Base-by-base conservation (phyloP, 2,113 vertebrate genomes). In the Pseudois nayaur region DNA sequence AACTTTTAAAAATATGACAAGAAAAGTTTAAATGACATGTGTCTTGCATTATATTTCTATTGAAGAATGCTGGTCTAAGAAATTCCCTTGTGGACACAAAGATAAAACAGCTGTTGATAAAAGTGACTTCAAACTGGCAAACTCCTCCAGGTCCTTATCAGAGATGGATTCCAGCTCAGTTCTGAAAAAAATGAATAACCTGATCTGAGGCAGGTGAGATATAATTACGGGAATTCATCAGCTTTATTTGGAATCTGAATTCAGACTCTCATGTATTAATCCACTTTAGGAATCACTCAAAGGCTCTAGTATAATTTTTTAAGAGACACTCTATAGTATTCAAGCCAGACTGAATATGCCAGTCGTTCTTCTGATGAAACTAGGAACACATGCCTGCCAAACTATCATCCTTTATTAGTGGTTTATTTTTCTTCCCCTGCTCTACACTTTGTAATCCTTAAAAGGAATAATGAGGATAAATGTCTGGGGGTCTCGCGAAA, bases 331-430 rank as follows among this genome's bases (percentile, higher is more conserved):
- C 74, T 91, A 96, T 78, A 60, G 52, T 95, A 88, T 91, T 78
- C 10, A 67, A 43, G 83, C 91, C 91, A 92, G 91, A 43, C 76
- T 54, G 93, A 98, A 97, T 90, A 83, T 96, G 71, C 94, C 21
- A 74, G 86, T 48, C 92, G 88, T 92, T 88, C 91, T 83, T 92
- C 27, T 54, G 17, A 60, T 95, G 52, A 91, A 84, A 94, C 64
- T 89, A 97, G 87, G 25, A 98, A 79, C 74, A 97, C 31, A 74
- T 98, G 74, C 87, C 91, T 67, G 59, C 71, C 92, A 85, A 88
- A 94, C 71, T 89, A 59, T 64, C 76, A 19, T 40, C 57, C n/a
- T 91, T 87, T 79, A 36, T 79, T 87, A 93, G 54, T 86, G 13
- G 74, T 16, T 90, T 86, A 5, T 86, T 97, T 62, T 79, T 74